A percentile compares a stretch with the other conserved stretches of the same genome.
These are phyloP conservation scores for Kryptolebias marmoratus DNA, from an alignment of 2,113 vertebrate species.

Conservation along the genomic window DNA sequence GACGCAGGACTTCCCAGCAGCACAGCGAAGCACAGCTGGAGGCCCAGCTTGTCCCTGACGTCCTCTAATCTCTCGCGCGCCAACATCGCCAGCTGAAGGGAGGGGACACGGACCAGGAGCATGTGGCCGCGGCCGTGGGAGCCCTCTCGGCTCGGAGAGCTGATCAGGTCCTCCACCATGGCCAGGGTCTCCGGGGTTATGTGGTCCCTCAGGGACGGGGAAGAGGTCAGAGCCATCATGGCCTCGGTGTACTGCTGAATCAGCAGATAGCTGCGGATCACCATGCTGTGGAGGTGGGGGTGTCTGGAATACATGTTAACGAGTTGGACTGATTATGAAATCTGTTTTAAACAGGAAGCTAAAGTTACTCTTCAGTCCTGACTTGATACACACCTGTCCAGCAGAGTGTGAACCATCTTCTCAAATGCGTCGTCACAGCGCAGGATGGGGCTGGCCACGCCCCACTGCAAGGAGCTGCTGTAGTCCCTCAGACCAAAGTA, in stretches of 20 bases:
- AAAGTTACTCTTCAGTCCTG: background rate
- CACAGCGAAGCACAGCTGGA: slow-evolving; percentile 94
- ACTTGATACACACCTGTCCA: slow-evolving; percentile 87
- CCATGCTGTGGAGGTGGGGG: slow-evolving; percentile 96
- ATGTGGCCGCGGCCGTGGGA: slow-evolving; percentile 90
- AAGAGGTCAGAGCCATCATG: slow-evolving; percentile 93
- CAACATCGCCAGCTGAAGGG: slow-evolving; percentile 94
- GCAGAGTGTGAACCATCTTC: slow-evolving; percentile 93
- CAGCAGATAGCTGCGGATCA: slow-evolving; percentile 96
- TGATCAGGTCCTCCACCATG: slow-evolving; percentile 95
- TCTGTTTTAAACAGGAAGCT: background rate
- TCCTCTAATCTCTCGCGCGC: slow-evolving; percentile 93
- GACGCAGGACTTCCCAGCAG: slow-evolving; percentile 90
- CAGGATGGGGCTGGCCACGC: slow-evolving; percentile 93
- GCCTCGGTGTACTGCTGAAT: slow-evolving; percentile 98
- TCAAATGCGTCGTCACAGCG: slow-evolving; percentile 97
- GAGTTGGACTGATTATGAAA: slow-evolving; percentile 1
- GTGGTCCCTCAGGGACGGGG: slow-evolving; percentile 90
- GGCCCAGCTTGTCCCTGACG: slow-evolving; percentile 91
- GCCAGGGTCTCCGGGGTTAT: slow-evolving; percentile 94
- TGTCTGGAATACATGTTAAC: slow-evolving; percentile 79
- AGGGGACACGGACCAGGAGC: slow-evolving; percentile 95
- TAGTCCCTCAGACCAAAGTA: slow-evolving; percentile 97
- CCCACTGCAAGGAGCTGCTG: slow-evolving; percentile 95
- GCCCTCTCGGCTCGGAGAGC: slow-evolving; percentile 84